Conservation (phyloP, 1,140 invertebrate genomes). For the Euura lappo region DNA sequence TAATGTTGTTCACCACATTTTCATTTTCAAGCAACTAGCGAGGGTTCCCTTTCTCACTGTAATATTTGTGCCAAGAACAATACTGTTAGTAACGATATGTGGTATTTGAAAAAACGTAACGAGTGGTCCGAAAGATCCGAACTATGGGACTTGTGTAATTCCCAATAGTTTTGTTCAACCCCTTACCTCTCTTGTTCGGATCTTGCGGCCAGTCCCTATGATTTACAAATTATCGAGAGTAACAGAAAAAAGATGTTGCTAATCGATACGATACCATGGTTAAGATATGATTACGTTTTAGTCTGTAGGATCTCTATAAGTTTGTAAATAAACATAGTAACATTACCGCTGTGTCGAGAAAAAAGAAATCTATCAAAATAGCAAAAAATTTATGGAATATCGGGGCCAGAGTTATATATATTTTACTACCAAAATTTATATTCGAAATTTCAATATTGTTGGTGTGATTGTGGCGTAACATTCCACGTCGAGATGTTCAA, state of each 20-base stretch:
- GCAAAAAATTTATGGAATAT: constrained; percentile 52
- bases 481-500: constrained; percentile 48
- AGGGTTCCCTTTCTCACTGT: constrained; percentile 13
- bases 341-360: neutral
- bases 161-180: neutral
- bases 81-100: constrained; percentile 16
- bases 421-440: constrained; percentile 62
- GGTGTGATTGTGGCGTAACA: constrained; percentile 55
- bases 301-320: neutral
- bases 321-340: neutral
- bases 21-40: neutral
- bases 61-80: constrained; percentile 31
- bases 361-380: constrained; percentile 27
- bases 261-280: neutral
- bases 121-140: neutral
- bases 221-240: neutral
- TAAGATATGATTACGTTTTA: neutral
- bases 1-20: neutral
- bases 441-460: constrained; percentile 59
- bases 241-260: neutral
- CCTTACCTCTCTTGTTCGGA: neutral
- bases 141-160: neutral
- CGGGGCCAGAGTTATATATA: constrained; percentile 59
- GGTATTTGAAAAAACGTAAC: neutral
- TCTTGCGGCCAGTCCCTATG: neutral